These are phyloP conservation scores for Apogon talboti DNA, from an alignment of 2,797 vertebrate genomes.

Conservation along the genomic window DNA sequence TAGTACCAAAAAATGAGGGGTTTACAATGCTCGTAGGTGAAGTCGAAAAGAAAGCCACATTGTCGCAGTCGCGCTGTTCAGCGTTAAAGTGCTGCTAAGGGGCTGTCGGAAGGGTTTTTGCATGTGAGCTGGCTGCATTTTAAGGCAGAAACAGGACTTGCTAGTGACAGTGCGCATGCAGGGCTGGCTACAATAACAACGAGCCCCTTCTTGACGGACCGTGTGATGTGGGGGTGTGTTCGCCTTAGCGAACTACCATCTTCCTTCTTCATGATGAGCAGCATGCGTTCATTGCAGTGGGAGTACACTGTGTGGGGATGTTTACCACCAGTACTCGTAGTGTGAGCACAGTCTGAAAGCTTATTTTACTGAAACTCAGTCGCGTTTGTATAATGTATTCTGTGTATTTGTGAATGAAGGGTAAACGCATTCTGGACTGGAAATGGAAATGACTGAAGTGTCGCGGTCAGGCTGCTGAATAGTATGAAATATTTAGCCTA, in stretches of 20 bases:
- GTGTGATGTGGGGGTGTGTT: constrained; percentile 88
- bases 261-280: constrained; percentile 83
- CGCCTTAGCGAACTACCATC: constrained; percentile 86
- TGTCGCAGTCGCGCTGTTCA: background rate
- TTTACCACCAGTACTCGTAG: constrained; percentile 63
- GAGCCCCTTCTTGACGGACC: constrained; percentile 80
- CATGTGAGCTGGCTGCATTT: constrained; percentile 31
- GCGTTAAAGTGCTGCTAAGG: background rate
- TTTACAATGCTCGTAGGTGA: constrained; percentile 35
- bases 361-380: constrained; percentile 22
- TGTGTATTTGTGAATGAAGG: no score
- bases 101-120: constrained; percentile 8
- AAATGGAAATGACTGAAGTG: no score
- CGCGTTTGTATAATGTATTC: constrained; percentile 11
- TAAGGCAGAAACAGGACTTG: constrained; percentile 34
- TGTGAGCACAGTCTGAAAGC: constrained; percentile 10
- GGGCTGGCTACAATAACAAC: constrained; percentile 82
- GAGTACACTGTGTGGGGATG: constrained; percentile 74
- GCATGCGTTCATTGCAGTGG: constrained; percentile 81
- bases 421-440: no score
- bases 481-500: no score
- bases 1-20: constrained; percentile 65
- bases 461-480: background rate
- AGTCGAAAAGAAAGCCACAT: constrained; percentile 1
- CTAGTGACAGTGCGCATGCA: constrained; percentile 76